Conservation (phyloP, 2,888 invertebrate genomes). For the Nephrotoma guestfalica region DNA sequence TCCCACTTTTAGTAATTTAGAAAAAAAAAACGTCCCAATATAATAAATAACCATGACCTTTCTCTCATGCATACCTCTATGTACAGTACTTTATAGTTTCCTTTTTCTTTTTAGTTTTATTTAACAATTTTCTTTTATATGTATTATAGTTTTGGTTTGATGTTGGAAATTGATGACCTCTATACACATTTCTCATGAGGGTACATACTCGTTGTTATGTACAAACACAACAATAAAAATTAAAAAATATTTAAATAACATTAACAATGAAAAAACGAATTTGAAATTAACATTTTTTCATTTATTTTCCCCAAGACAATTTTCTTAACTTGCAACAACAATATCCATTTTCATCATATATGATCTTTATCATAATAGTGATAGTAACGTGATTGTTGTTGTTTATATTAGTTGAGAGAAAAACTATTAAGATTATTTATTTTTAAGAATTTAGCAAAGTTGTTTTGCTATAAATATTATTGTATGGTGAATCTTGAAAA, state of each 20-base stretch:
- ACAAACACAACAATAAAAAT: not conserved
- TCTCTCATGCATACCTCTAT: not conserved
- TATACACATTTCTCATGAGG: constrained; percentile 10
- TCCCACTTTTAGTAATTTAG: not conserved
- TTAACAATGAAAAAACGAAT: not conserved
- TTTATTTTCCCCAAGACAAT: not conserved
- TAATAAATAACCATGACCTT: constrained; percentile 5
- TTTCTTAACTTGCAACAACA: not conserved
- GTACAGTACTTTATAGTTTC: not conserved
- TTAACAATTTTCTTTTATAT: not conserved
- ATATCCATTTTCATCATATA: not conserved
- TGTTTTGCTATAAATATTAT: not conserved
- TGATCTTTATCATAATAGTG: not conserved
- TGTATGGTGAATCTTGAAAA: not conserved
- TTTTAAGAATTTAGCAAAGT: not conserved
- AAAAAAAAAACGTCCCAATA: not conserved
- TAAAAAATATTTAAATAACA: too few relatives aligned
- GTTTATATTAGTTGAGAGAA: not conserved
- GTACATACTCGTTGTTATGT: not conserved
- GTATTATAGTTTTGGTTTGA: not conserved
- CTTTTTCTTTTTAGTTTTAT: not conserved
- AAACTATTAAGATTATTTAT: not conserved
- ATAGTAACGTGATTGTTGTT: not conserved
- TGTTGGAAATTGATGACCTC: constrained; percentile 7
- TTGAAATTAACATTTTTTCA: not conserved